phyloP scores from a whole-genome alignment of 2,113 vertebrate species.

The Phoxinus phoxinus region DNA sequence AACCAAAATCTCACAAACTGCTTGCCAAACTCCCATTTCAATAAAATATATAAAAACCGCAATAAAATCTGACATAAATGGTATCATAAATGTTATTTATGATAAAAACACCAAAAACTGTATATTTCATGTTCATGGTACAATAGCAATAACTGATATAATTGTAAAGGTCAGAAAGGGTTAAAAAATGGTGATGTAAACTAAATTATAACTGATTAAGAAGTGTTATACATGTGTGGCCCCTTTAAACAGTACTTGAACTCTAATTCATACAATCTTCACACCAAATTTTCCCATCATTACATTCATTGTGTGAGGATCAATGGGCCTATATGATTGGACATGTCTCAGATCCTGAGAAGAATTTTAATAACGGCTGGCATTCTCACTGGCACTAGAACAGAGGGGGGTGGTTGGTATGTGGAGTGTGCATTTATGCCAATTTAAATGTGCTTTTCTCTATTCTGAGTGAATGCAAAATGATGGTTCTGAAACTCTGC shows the following conservation, averaged over 20 bases:
- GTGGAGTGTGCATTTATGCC: conserved; percentile 49
- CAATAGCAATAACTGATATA: not conserved
- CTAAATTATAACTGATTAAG: not conserved
- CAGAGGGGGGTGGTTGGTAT: conserved; percentile 24
- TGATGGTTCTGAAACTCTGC: not conserved
- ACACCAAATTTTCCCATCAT: not conserved
- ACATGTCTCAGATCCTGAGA: not conserved
- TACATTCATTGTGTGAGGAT: conserved; percentile 14
- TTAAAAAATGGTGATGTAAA: not conserved
- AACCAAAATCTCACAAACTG: not conserved
- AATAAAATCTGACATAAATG: not conserved
- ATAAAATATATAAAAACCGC: not conserved
- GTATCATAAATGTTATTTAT: not conserved
- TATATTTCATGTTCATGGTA: not conserved
- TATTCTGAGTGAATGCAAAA: not conserved
- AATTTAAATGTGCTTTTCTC: not conserved
- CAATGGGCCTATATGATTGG: conserved; percentile 18
- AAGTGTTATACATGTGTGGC: not conserved
- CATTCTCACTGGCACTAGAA: not conserved
- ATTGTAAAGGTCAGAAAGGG: not conserved
- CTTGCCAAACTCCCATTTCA: not conserved
- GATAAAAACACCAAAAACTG: not conserved
- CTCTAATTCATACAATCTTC: not conserved
- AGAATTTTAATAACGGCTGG: conserved; percentile 35
- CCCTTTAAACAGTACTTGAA: not conserved